phyloP scores from a whole-genome alignment of 2,113 vertebrate species.

The Prunella himalayana region DNA sequence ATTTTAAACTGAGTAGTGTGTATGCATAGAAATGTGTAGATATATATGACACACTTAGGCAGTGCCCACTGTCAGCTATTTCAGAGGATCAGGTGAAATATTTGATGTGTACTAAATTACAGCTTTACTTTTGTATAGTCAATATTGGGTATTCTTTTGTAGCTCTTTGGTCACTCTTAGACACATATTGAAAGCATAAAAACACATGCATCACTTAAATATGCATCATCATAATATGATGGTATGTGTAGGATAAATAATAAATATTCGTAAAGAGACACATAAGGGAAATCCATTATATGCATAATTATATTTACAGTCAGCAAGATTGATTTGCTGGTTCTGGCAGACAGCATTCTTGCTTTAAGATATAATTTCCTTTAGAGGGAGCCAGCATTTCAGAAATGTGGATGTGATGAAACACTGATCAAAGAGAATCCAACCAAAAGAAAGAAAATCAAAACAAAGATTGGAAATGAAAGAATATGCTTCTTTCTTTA shows the following conservation, averaged over 20 bases:
- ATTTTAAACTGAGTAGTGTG: not conserved
- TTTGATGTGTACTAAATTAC: not conserved
- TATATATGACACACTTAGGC: not conserved
- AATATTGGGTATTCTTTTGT: not conserved
- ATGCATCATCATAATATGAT: not conserved
- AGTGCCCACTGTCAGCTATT: not conserved
- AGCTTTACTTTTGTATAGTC: not conserved
- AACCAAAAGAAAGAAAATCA: not conserved
- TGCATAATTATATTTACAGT: not conserved
- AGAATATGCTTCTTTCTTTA: not conserved
- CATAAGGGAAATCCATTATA: not conserved
- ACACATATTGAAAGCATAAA: not conserved
- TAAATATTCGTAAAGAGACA: not conserved
- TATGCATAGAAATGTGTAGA: not conserved
- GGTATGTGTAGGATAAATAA: not conserved
- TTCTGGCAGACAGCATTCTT: not conserved
- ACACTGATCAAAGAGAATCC: not conserved
- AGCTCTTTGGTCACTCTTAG: not conserved
- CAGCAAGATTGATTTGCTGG: not conserved
- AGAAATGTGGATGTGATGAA: not conserved
- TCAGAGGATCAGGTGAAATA: not conserved
- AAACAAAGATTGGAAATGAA: not conserved
- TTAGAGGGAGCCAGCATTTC: slow-evolving; percentile 58
- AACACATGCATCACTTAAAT: not conserved
- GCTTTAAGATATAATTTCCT: not conserved